Percentiles rank a stretch among this genome's conserved stretches.
phyloP scores from a whole-genome alignment of 1,140 invertebrate species.

The Formica selysi region DNA sequence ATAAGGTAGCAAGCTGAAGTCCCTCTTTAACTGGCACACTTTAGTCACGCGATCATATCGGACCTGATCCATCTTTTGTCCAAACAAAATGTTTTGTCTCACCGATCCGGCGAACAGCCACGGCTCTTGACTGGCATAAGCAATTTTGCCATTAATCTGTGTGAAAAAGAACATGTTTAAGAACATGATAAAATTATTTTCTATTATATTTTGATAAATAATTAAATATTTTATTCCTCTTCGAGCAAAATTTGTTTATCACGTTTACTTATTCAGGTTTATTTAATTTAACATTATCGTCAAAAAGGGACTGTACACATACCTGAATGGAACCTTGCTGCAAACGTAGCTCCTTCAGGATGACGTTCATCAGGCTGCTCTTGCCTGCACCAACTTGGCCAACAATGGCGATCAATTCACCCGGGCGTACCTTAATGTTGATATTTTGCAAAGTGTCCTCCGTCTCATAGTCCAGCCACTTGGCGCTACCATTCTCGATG shows the following conservation, averaged over 20 bases:
- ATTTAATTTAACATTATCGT: conserved; percentile 24
- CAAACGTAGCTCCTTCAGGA: conserved; percentile 91
- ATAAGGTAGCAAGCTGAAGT: conserved; percentile 87
- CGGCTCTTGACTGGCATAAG: conserved; percentile 91
- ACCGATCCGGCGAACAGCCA: conserved; percentile 89
- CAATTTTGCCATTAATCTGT: conserved; percentile 87
- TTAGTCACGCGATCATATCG: conserved; percentile 88
- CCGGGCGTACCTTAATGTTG: conserved; percentile 88
- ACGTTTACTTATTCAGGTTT: background rate
- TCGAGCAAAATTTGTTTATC: too few species aligned
- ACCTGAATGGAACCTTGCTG: conserved; percentile 85
- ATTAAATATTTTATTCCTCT: too few species aligned
- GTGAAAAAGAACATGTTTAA: conserved; percentile 68
- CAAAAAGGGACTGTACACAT: background rate
- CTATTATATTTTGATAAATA: too few species aligned
- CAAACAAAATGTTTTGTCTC: conserved; percentile 94
- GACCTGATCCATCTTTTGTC: conserved; percentile 88
- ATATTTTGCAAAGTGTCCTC: conserved; percentile 87
- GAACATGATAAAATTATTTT: background rate
- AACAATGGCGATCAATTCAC: conserved; percentile 90
- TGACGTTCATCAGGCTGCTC: conserved; percentile 91
- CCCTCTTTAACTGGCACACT: conserved; percentile 88
- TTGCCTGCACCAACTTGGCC: conserved; percentile 94
- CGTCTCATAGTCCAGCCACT: conserved; percentile 80
- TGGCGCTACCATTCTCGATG: conserved; percentile 80